Base-by-base conservation (phyloP, 2,888 invertebrate genomes). In the Camponotus fellah region DNA sequence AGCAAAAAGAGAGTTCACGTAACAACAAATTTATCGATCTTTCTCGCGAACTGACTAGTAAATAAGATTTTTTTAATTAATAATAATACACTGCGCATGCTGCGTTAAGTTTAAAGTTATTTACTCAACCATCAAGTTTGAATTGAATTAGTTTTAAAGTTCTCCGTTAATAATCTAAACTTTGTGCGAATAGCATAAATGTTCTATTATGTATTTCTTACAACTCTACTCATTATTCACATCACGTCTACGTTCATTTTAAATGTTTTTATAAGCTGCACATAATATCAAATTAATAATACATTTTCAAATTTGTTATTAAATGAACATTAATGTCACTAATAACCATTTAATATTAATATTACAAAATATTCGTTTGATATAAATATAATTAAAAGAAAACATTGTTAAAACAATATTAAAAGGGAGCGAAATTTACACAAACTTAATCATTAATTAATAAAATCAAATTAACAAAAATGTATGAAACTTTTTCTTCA, bases 11-110 rank as follows among this genome's bases (percentile, higher is more conserved):
- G 79, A 37, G 60, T 26, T 1, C 5, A 21, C 72, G 21, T 79
- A 12, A 17, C 34, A 6, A 2, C 56, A n/a, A 65, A 76, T 71
- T 58, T 6, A 79, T 79, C 58, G 17, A 72, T 79, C 60, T 60
- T 74, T 72, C 17, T 74, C 43, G 8, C 43, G 2, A 72, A 34
- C 12, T 58, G 40, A 40, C 14, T 40, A 26, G 32, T 14, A 46
- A 46, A 37, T 46, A 8, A 43, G 10, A 60, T 60, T 72, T 53
- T 53, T 77, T 79, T 12, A 58, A 79, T 74, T 79, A 46, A 58
- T 58, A 77, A 71, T 58, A 60, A 46, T 74, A 60, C 21, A 10
- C 10, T 4, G 9, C 17, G 12, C 43, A 3, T 12, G 46, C 14
- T 12, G 46, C 3, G 26, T 17, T 60, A 77, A 71, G 46, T 74